Base-by-base conservation (phyloP, 2,113 vertebrate genomes). In the Amphilophus citrinellus region DNA sequence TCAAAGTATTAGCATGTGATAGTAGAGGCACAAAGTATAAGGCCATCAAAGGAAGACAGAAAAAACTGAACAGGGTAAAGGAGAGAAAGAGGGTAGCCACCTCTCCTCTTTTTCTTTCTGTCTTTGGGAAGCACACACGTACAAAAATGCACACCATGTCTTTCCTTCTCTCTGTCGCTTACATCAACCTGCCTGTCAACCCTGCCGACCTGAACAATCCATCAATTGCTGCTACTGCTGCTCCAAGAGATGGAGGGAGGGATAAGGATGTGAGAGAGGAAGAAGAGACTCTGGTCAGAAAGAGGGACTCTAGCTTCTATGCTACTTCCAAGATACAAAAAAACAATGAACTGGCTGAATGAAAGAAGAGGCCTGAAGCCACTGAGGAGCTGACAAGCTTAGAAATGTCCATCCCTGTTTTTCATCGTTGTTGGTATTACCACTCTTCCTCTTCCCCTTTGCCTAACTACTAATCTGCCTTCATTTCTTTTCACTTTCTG, bases 151-250 rank as follows among this genome's bases (percentile, higher is more conserved):
- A 62, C 18, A 10, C 73, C 39, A 13, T 79, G 57, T 88, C 83
- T 83, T 56, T 83, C 81, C 20, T 20, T 89, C 84, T 82, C 84
- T 79, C 61, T 68, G 75, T 90, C 87, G 89, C 87, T 91, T 87
- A 91, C 87, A 85, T 93, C 84, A 94, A 87, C 86, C 84, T 92
- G 84, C 82, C 80, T 90, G 90, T 93, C 93, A 92, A 84, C 88
- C 89, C 61, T 11, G 20, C 62, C 14, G 85, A 92, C 88, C 89
- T 30, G 27, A 86, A 68, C 63, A 6, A 93, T 93, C 91, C 87
- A 92, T 93, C 93, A 93, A 73, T 77, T 44, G 83, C 82, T 80
- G 76, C 68, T 3, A 68, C 77, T 80, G 57, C 88, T 61, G 61
- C 83, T 85, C 50, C 50, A 4, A 47, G 65, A 76, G 59, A 89